Evolutionary conservation across 2,888 invertebrate species (phyloP).

Genomic region (Torymus aiolomorphi): DNA sequence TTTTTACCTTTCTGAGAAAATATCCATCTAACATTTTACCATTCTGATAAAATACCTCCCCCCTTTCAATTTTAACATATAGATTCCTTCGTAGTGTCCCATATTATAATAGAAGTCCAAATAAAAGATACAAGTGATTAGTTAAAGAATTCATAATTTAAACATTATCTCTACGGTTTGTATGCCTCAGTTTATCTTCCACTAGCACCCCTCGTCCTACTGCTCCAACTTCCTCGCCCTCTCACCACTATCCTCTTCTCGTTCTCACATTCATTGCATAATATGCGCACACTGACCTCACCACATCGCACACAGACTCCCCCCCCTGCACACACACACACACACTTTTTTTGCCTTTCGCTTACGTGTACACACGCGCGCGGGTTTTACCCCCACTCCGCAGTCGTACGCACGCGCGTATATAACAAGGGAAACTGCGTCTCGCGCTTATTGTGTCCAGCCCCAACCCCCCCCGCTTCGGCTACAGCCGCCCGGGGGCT

Average conservation of each 20-base stretch:
- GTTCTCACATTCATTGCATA: neutral
- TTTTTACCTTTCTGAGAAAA: no score
- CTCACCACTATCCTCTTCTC: slow-evolving; percentile 1
- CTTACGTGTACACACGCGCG: no score
- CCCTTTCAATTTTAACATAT: no score
- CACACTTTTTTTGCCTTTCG: no score
- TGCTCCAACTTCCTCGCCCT: neutral
- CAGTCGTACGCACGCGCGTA: neutral
- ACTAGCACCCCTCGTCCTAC: neutral
- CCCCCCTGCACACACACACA: neutral
- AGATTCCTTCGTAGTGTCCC: no score
- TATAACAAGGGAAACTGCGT: slow-evolving; percentile 14
- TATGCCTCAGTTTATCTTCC: neutral
- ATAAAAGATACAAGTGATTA: no score
- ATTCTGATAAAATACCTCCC: no score
- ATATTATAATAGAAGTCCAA: no score
- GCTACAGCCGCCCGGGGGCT: slow-evolving; percentile 20
- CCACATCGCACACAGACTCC: no score
- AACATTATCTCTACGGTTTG: neutral
- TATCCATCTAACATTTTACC: no score
- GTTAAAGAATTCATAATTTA: no score
- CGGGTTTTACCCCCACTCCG: neutral
- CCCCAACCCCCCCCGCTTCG: slow-evolving; percentile 37
- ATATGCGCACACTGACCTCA: no score
- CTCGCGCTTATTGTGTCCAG: slow-evolving; percentile 38